Evolutionary conservation across 2,888 invertebrate species (phyloP).

Genomic region (Drosophila testacea): DNA sequence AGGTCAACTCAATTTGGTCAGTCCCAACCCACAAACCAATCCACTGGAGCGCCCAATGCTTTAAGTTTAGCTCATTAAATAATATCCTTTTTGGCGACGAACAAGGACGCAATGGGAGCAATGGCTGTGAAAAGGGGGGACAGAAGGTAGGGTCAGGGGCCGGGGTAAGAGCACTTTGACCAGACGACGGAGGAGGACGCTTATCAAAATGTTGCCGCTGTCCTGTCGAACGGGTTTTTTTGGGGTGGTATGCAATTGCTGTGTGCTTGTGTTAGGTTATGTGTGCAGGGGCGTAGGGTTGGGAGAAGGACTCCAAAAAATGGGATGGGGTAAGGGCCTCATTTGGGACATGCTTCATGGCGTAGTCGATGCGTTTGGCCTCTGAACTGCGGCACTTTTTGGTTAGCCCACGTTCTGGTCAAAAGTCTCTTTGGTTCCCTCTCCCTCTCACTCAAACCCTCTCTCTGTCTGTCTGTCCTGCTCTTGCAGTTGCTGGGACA

Average conservation of each 20-base stretch:
- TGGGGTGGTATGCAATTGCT: background rate
- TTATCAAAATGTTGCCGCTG: slow-evolving; percentile 79
- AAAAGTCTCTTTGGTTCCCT: slow-evolving; percentile 30
- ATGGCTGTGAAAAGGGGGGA: background rate
- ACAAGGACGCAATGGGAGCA: background rate
- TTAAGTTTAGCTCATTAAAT: slow-evolving; percentile 84
- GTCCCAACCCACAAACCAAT: slow-evolving; percentile 46
- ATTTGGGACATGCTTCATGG: slow-evolving; percentile 56
- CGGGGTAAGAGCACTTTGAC: background rate
- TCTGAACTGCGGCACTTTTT: slow-evolving; percentile 74
- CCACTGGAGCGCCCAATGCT: slow-evolving; percentile 60
- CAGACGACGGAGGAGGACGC: slow-evolving; percentile 47
- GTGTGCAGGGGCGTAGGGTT: background rate
- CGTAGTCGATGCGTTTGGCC: slow-evolving; percentile 75
- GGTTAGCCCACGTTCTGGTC: slow-evolving; percentile 73
- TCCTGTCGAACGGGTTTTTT: slow-evolving; percentile 66
- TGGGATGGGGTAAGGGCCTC: slow-evolving; percentile 11
- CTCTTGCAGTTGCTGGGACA: slow-evolving; percentile 37
- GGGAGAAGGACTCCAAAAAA: background rate
- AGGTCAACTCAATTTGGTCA: slow-evolving; percentile 83
- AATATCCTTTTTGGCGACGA: slow-evolving; percentile 75
- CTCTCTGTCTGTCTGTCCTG: background rate
- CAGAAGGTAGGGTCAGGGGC: background rate
- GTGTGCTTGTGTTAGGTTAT: background rate
- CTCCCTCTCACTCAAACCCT: background rate